Conservation (phyloP, 2,113 vertebrate genomes). For the Oncorhynchus tshawytscha region DNA sequence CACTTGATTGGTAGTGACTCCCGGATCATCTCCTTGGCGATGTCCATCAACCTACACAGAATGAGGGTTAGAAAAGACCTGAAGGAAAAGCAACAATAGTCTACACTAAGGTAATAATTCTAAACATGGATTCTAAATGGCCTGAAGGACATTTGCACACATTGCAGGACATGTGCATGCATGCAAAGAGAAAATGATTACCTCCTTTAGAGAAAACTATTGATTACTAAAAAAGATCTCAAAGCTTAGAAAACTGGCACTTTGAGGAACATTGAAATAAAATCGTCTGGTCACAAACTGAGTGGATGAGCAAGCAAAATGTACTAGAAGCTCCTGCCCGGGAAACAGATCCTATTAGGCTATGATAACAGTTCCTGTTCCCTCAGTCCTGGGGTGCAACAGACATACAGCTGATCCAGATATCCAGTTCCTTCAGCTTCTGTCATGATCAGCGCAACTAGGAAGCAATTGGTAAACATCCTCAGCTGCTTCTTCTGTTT, state of each 20-base stretch:
- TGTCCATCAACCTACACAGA: slow-evolving; percentile 91
- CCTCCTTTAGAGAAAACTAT: not conserved
- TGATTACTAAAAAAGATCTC: not conserved
- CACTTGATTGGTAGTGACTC: slow-evolving; percentile 99
- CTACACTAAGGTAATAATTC: not conserved
- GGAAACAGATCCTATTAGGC: slow-evolving; percentile 1
- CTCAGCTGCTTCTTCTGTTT: slow-evolving; percentile 5
- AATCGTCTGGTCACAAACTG: slow-evolving; percentile 12
- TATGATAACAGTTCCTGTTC: slow-evolving; percentile 6
- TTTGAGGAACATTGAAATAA: not conserved
- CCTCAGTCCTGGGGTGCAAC: slow-evolving; percentile 13
- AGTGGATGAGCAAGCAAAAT: slow-evolving; percentile 3
- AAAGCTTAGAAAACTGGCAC: not conserved
- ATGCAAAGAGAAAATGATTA: not conserved
- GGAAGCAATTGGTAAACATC: slow-evolving; percentile 27
- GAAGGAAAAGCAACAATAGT: not conserved
- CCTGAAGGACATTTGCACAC: not conserved
- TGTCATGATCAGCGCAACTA: slow-evolving; percentile 13
- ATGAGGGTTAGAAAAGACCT: not conserved
- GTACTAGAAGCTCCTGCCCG: slow-evolving; percentile 11
- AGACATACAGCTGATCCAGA: slow-evolving; percentile 18
- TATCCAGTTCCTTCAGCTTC: slow-evolving; percentile 8
- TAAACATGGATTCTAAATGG: not conserved
- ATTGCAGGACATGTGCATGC: not conserved
- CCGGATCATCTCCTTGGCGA: slow-evolving; percentile 98